Conservation (phyloP, 2,888 invertebrate genomes). For the Timema podura region DNA sequence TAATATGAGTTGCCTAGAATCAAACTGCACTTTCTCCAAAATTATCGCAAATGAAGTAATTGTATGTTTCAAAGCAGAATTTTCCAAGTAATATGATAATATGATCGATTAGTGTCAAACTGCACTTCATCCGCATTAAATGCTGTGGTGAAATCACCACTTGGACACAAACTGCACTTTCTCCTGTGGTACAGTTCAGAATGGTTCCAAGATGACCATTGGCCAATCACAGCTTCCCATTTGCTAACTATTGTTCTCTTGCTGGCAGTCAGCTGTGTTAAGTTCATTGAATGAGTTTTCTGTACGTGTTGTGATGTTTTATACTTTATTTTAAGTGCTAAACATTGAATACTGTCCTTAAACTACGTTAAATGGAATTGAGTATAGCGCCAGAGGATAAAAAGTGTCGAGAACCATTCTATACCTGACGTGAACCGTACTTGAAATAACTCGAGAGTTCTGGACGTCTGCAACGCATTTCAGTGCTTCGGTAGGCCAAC, state of each 20-base stretch:
- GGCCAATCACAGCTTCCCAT: background rate
- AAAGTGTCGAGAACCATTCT: too few relatives aligned
- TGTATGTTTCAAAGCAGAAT: slow-evolving; percentile 1
- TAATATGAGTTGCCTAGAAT: background rate
- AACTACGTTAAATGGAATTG: too few relatives aligned
- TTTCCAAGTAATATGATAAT: background rate
- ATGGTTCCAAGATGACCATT: background rate
- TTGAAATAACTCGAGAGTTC: too few relatives aligned
- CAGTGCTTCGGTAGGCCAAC: too few relatives aligned
- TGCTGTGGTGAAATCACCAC: background rate
- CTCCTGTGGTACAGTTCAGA: background rate
- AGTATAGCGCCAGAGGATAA: too few relatives aligned
- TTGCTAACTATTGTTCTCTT: background rate
- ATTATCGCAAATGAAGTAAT: background rate
- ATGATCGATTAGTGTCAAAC: slow-evolving; percentile 6
- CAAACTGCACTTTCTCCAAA: background rate
- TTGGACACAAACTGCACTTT: background rate
- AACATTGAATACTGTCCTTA: too few relatives aligned
- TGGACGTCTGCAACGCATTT: too few relatives aligned
- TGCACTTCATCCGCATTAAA: background rate
- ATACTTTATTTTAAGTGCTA: too few relatives aligned
- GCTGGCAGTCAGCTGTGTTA: background rate
- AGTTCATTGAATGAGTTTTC: background rate
- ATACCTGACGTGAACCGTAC: too few relatives aligned
- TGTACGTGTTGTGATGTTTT: too few relatives aligned